phyloP scores from a whole-genome alignment of 2,113 vertebrate genomes.

The Maccullochella peelii region DNA sequence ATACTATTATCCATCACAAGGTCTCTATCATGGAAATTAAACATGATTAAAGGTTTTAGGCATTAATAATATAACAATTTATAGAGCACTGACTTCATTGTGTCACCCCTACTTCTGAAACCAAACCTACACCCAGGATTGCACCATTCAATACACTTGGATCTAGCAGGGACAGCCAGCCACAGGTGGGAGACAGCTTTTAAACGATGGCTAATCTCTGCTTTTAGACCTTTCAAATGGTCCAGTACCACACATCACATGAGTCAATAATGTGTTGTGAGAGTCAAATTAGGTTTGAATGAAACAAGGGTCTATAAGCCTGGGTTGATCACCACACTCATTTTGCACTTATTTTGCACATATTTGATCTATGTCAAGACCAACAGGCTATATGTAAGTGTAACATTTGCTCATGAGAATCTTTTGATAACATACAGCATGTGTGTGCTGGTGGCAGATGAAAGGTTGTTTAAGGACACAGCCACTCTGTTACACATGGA shows the following conservation, averaged over 20 bases:
- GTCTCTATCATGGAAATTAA: too few species aligned
- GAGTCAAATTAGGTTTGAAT: not conserved
- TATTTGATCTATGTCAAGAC: not conserved
- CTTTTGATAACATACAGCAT: not conserved
- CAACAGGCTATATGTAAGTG: not conserved
- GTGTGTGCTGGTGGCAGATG: not conserved
- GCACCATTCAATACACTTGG: not conserved
- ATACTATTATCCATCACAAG: too few species aligned
- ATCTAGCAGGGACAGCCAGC: not conserved
- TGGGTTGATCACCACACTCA: not conserved
- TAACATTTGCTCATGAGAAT: not conserved
- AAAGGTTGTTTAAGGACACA: conserved; percentile 16
- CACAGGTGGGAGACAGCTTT: not conserved
- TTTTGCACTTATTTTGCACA: not conserved
- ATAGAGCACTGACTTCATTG: too few species aligned
- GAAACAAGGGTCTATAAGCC: not conserved
- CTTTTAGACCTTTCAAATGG: not conserved
- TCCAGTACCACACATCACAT: not conserved
- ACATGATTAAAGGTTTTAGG: too few species aligned
- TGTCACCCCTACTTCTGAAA: too few species aligned
- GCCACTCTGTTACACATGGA: conserved; percentile 36
- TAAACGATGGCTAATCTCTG: too few species aligned
- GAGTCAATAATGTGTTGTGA: not conserved
- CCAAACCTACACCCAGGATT: too few species aligned
- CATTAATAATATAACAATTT: too few species aligned